Base-by-base conservation (phyloP, 2,797 vertebrate genomes). In the Sebastes taczanowskii region DNA sequence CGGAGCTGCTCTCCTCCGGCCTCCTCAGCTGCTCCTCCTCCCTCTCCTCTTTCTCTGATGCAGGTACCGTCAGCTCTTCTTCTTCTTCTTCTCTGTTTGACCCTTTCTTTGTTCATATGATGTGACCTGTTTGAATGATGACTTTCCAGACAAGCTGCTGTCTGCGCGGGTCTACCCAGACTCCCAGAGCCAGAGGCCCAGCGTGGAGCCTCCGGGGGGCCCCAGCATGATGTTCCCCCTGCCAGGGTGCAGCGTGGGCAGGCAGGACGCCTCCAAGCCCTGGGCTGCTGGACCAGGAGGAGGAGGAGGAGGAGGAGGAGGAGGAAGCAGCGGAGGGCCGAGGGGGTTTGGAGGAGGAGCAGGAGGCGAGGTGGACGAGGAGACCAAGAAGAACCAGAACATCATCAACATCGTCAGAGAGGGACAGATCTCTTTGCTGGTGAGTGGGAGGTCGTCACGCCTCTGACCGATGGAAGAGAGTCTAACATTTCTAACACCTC, bases 371-470 rank as follows among this genome's bases (percentile, higher is more conserved):
- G 87, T 91, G 70, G 97, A 89, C 0, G 98, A 99, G 80, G 96
- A 97, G 85, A 86, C 95, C 80, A 98, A 98, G 91, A 99, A 97
- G 94, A 95, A 92, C 35, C 98, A 97, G 81, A 99, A 97, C 95
- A 98, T 99, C 93, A 95, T 99, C 89, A 99, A 98, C 91, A 98
- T 99, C 49, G 97, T 99, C 71, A 96, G 97, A 89, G 98, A 99
- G 90, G 98, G 98, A 59, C 98, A 99, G 88, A 98, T 99, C 80
- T 98, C 92, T 0, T 75, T 95, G 71, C 88, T 95, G 91, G 94
- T 95, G 75, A 86, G 93, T 77, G 34, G 27, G 49, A 20, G 13
- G 11, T 59, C 53, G 4, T 52, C 20, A 18, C 18, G n/a, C 46
- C 49, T 27, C 25, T 55, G 65, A 65, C 11, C 34, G 46, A 6